A percentile compares a stretch with the other conserved stretches of the same genome.
These are phyloP conservation scores for Herminia tarsipennalis DNA, from an alignment of 2,888 invertebrate species.

Conservation along the genomic window DNA sequence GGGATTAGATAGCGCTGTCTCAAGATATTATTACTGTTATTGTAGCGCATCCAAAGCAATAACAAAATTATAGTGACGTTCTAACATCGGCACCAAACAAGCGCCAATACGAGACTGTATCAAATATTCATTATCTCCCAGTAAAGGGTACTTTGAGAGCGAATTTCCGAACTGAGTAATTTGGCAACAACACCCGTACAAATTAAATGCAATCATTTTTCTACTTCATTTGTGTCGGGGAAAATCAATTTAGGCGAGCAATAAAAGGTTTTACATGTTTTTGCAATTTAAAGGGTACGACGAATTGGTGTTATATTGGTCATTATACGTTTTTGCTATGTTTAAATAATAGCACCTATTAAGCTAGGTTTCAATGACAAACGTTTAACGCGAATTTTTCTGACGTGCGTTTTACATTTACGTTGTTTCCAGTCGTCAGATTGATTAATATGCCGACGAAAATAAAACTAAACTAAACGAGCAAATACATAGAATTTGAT, in stretches of 20 bases:
- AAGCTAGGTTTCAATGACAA: too few species aligned
- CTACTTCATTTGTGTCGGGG: slow-evolving; percentile 24
- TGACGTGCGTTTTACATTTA: too few species aligned
- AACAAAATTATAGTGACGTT: slow-evolving; percentile 11
- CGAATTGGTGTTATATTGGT: background rate
- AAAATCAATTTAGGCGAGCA: slow-evolving; percentile 29
- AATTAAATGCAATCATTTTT: slow-evolving; percentile 55
- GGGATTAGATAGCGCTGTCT: too few species aligned
- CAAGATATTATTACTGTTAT: too few species aligned
- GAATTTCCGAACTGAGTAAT: slow-evolving; percentile 54
- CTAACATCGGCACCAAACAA: slow-evolving; percentile 39
- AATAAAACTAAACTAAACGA: too few species aligned
- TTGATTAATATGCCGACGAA: too few species aligned
- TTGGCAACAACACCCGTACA: slow-evolving; percentile 59
- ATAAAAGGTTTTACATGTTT: slow-evolving; percentile 12
- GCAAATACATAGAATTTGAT: too few species aligned
- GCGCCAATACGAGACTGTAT: slow-evolving; percentile 70
- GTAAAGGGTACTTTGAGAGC: slow-evolving; percentile 58
- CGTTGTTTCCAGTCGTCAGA: too few species aligned
- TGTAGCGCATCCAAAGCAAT: slow-evolving; percentile 4
- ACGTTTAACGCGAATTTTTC: too few species aligned
- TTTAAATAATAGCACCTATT: too few species aligned
- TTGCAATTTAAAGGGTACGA: background rate
- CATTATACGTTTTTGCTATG: background rate
- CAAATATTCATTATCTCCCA: slow-evolving; percentile 80